These are phyloP conservation scores for Heteromormyrus szaboi DNA, from an alignment of 2,797 vertebrate species.

Conservation along the genomic window DNA sequence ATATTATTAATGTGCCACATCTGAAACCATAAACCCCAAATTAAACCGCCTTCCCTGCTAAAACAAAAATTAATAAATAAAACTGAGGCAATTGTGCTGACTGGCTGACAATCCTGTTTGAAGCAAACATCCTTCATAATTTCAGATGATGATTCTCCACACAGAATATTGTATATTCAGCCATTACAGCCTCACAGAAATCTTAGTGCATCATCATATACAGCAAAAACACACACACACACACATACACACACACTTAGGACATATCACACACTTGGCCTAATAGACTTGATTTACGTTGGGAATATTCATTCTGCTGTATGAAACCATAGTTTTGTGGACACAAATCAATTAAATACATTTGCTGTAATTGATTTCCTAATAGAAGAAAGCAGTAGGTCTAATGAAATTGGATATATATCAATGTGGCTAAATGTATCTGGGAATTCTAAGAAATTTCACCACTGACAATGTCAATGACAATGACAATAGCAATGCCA, in stretches of 20 bases:
- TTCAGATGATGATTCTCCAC: not conserved
- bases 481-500: not conserved
- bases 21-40: not conserved
- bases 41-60: conserved; percentile 7
- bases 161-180: conserved; percentile 8
- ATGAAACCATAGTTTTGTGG: not conserved
- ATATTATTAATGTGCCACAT: conserved; percentile 15
- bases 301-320: not conserved
- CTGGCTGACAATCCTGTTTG: not conserved
- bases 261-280: not conserved
- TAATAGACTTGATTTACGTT: not conserved
- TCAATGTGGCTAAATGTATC: not conserved
- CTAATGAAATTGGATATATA: not conserved
- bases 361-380: not conserved
- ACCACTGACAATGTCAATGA: not conserved
- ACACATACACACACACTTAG: not conserved
- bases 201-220: not conserved
- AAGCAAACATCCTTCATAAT: conserved; percentile 7
- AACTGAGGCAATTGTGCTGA: conserved; percentile 14
- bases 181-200: not conserved
- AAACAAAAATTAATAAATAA: not conserved
- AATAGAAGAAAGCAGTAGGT: not conserved
- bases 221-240: not conserved
- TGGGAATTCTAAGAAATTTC: not conserved
- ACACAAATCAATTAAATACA: not conserved